These are phyloP conservation scores for Larimichthys crocea DNA, from an alignment of 2,113 vertebrate genomes.

Conservation along the genomic window DNA sequence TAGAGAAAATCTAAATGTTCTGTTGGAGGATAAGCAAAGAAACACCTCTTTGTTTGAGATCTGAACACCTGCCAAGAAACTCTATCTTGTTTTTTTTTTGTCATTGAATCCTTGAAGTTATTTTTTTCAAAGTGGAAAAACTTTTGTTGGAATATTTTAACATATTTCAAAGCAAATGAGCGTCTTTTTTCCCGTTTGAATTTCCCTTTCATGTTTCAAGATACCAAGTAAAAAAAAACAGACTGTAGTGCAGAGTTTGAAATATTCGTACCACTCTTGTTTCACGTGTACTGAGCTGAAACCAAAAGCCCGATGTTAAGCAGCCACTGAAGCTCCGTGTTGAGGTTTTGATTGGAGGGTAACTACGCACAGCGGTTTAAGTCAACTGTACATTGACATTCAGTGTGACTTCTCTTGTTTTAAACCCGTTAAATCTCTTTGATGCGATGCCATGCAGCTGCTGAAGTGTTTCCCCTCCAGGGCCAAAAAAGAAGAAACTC, in stretches of 20 bases:
- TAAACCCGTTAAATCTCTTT: background rate
- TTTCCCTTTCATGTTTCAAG: background rate
- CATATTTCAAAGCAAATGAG: background rate
- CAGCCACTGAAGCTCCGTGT: background rate
- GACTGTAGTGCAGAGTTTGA: background rate
- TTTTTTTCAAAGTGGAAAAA: background rate
- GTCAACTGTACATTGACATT: background rate
- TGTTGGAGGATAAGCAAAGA: background rate
- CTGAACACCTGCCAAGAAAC: background rate
- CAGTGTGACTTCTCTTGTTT: background rate
- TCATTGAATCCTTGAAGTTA: no score
- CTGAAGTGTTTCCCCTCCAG: background rate
- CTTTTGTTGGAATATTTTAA: background rate
- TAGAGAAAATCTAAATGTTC: background rate
- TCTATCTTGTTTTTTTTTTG: no score
- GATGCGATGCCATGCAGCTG: slow-evolving; percentile 13
- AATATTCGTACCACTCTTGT: background rate
- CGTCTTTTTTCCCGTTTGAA: background rate
- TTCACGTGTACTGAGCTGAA: background rate
- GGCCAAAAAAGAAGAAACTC: slow-evolving; percentile 1
- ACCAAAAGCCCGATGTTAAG: background rate
- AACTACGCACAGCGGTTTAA: background rate
- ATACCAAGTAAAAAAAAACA: background rate
- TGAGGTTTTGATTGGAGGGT: background rate
- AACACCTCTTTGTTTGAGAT: background rate